Percentiles rank a stretch among this genome's conserved stretches.
These are phyloP conservation scores for Pteria penguin DNA, from an alignment of 2,888 invertebrate species.

Conservation along the genomic window DNA sequence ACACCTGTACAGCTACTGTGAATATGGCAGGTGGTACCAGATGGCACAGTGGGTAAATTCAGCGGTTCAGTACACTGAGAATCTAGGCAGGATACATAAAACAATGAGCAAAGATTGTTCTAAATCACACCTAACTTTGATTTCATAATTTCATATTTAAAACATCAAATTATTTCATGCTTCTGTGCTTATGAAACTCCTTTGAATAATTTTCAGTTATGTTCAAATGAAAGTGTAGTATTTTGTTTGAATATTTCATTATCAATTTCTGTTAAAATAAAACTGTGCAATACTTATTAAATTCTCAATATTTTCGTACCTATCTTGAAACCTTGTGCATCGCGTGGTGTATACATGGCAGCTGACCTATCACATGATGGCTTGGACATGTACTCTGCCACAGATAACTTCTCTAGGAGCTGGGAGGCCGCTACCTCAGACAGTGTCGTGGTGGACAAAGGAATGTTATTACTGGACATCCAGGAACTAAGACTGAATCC, in stretches of 20 bases:
- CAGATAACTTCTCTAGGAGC: conserved; percentile 27
- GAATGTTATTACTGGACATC: conserved; percentile 21
- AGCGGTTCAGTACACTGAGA: background rate
- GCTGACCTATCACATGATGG: conserved; percentile 23
- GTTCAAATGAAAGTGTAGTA: too few relatives aligned
- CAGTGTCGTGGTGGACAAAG: background rate
- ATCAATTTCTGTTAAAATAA: too few relatives aligned
- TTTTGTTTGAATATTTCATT: too few relatives aligned
- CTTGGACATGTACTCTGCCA: conserved; percentile 24
- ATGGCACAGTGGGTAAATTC: conserved; percentile 7
- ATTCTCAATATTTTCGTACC: background rate
- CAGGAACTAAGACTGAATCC: conserved; percentile 25
- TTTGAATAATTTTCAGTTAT: too few relatives aligned
- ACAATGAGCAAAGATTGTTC: too few relatives aligned
- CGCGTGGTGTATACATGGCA: background rate
- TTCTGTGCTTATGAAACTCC: too few relatives aligned
- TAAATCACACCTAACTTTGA: too few relatives aligned
- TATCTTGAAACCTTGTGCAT: background rate
- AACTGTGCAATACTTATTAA: too few relatives aligned
- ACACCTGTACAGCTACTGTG: conserved; percentile 36
- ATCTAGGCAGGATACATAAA: too few relatives aligned
- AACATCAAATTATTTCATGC: too few relatives aligned
- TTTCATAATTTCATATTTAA: too few relatives aligned
- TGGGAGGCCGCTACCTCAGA: conserved; percentile 22
- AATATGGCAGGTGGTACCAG: conserved; percentile 39